Conservation (phyloP, 2,113 vertebrate genomes). For the Nyctereutes procyonoides region DNA sequence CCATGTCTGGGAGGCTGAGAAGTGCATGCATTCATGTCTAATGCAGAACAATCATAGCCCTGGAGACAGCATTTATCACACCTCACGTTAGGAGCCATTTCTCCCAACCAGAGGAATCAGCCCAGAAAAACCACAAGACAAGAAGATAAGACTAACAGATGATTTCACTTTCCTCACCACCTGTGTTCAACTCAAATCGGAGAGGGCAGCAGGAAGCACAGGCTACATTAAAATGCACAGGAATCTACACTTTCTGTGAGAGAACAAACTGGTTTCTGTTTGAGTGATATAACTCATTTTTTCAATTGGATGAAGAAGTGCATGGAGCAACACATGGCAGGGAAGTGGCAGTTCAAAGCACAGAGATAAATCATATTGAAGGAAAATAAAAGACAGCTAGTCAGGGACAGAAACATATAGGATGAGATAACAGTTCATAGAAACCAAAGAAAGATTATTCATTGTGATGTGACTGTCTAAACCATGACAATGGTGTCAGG, state of each 20-base stretch:
- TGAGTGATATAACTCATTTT: not conserved
- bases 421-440: not conserved
- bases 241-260: not conserved
- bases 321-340: not conserved
- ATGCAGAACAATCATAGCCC: not conserved
- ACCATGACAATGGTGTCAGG: not conserved
- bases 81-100: not conserved
- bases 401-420: not conserved
- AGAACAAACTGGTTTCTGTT: slow-evolving; percentile 29
- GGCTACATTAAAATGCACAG: not conserved
- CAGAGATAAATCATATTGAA: not conserved
- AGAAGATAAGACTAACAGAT: not conserved
- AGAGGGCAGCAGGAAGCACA: not conserved
- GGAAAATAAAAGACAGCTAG: not conserved
- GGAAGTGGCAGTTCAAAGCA: not conserved
- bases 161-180: not conserved
- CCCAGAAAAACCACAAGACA: not conserved
- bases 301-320: not conserved
- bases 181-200: not conserved
- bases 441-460: not conserved
- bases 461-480: not conserved
- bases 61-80: not conserved
- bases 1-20: not conserved
- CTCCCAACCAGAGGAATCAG: not conserved
- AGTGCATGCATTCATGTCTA: not conserved